Evolutionary conservation across 2,113 vertebrate species (phyloP).

Genomic region (Callorhinus ursinus): DNA sequence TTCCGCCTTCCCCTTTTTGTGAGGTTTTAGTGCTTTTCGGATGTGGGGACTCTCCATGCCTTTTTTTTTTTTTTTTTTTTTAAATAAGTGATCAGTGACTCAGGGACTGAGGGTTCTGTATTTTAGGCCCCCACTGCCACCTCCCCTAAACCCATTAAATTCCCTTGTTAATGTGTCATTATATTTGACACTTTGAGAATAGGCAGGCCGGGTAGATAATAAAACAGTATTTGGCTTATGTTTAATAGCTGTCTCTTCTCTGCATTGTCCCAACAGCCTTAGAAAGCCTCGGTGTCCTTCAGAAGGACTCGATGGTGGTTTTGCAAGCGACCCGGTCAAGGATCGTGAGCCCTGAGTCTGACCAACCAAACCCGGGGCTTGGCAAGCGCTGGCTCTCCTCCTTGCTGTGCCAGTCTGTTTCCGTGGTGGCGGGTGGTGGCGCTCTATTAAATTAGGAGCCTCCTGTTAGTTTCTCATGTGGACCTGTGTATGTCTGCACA

Average conservation of each 20-base stretch:
- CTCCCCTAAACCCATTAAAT: neutral
- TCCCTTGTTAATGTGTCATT: constrained; percentile 37
- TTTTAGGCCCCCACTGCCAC: neutral
- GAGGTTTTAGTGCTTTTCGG: neutral
- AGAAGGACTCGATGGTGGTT: neutral
- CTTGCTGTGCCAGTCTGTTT: constrained; percentile 40
- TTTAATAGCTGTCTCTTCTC: neutral
- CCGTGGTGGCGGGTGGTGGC: neutral
- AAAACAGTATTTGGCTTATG: constrained; percentile 19
- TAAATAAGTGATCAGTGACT: neutral
- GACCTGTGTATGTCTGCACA: neutral
- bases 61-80: neutral
- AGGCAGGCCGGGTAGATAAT: constrained; percentile 41
- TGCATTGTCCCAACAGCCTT: neutral
- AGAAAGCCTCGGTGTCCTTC: neutral
- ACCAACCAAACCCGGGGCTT: neutral
- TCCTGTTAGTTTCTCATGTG: neutral
- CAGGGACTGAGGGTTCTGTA: neutral
- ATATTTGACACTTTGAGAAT: constrained; percentile 61
- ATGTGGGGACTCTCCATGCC: neutral
- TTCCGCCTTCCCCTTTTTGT: neutral
- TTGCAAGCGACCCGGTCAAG: neutral
- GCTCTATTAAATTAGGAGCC: neutral
- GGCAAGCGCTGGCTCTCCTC: neutral
- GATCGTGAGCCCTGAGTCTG: neutral